Evolutionary conservation across 2,113 vertebrate species (phyloP).

Genomic region (Boulengeromyrus knoepffleri): DNA sequence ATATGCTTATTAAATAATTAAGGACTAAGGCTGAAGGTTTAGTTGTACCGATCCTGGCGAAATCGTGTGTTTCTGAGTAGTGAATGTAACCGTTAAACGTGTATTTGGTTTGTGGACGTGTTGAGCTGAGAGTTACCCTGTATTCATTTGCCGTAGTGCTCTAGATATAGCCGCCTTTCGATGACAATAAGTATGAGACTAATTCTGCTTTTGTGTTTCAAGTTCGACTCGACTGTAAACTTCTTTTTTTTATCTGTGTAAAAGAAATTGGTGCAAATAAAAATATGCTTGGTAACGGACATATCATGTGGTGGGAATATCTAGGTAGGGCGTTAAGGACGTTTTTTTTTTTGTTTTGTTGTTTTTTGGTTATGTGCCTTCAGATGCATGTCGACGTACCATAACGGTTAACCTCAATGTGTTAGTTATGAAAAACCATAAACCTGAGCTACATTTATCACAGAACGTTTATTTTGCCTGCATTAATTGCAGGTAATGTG

Average conservation of each 20-base stretch:
- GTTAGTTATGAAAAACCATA: background rate
- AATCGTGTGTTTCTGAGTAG: constrained; percentile 20
- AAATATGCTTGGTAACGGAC: constrained; percentile 21
- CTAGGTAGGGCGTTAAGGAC: constrained; percentile 3
- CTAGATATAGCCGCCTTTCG: constrained; percentile 23
- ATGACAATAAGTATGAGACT: constrained; percentile 19
- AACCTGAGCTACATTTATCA: constrained; percentile 2
- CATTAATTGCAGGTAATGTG: constrained; percentile 16
- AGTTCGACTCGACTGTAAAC: constrained; percentile 16
- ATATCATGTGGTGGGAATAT: constrained; percentile 26
- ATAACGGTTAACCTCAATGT: background rate
- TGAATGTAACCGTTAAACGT: constrained; percentile 25
- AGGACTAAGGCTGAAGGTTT: constrained; percentile 11
- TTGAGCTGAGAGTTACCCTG: constrained; percentile 21
- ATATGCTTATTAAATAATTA: constrained; percentile 53
- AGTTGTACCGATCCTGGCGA: constrained; percentile 20
- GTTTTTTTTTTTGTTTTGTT: background rate
- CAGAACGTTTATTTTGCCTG: constrained; percentile 7
- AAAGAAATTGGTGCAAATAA: constrained; percentile 15
- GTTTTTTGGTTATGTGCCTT: constrained; percentile 19
- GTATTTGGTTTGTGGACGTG: constrained; percentile 30
- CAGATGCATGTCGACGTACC: constrained; percentile 6
- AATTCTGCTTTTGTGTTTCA: constrained; percentile 21
- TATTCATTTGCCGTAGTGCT: constrained; percentile 28
- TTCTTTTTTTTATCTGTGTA: constrained; percentile 16